Conservation (phyloP, 2,797 vertebrate species). For the Aeoliscus strigatus region DNA sequence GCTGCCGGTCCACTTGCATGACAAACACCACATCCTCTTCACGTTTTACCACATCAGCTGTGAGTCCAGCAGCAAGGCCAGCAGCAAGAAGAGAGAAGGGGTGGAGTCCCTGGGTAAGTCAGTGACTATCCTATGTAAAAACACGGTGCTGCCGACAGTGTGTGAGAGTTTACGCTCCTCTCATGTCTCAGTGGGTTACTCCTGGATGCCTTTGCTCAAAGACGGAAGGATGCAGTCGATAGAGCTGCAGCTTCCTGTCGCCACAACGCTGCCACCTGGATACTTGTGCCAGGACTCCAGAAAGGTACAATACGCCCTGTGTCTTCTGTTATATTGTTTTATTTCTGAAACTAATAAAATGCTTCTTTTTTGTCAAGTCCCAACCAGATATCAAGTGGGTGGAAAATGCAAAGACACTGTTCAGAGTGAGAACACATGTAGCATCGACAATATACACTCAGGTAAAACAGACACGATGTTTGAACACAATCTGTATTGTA, state of each 20-base stretch:
- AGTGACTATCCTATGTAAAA: too few relatives aligned
- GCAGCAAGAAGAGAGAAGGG: conserved; percentile 89
- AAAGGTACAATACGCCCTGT: conserved; percentile 72
- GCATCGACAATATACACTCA: conserved; percentile 93
- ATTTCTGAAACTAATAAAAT: background rate
- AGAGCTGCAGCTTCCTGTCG: conserved; percentile 84
- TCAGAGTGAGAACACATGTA: conserved; percentile 86
- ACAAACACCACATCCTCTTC: conserved; percentile 95
- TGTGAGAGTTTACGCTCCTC: background rate
- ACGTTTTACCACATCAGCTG: conserved; percentile 97
- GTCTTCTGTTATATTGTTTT: background rate
- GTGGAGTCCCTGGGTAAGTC: conserved; percentile 86
- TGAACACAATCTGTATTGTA: too few relatives aligned
- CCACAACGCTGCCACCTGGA: conserved; percentile 82
- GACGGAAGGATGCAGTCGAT: conserved; percentile 85
- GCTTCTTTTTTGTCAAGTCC: conserved; percentile 66
- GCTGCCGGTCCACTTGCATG: conserved; percentile 92
- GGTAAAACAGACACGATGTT: too few relatives aligned
- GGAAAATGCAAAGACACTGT: conserved; percentile 88
- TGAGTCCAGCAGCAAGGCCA: conserved; percentile 90
- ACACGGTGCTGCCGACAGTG: too few relatives aligned
- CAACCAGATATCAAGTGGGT: conserved; percentile 89
- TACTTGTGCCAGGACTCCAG: conserved; percentile 84
- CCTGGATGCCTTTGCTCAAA: conserved; percentile 87
- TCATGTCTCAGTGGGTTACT: conserved; percentile 81